Evolutionary conservation across 2,797 vertebrate species (phyloP).

Genomic region (Poliocrania exsul): DNA sequence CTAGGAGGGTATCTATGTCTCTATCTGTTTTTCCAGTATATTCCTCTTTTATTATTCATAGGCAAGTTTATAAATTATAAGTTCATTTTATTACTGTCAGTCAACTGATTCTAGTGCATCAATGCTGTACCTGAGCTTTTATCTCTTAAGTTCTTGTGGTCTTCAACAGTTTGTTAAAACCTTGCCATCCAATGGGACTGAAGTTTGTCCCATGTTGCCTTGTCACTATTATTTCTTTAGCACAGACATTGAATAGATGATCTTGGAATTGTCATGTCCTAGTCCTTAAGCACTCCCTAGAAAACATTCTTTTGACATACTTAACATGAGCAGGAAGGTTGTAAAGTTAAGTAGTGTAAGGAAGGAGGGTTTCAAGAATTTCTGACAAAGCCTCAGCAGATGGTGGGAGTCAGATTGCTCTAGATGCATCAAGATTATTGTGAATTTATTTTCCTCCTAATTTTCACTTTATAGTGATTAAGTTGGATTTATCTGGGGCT

Average conservation of each 20-base stretch:
- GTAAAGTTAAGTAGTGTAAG: neutral
- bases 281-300: neutral
- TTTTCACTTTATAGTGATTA: neutral
- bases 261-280: neutral
- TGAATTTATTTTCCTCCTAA: neutral
- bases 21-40: neutral
- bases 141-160: neutral
- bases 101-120: neutral
- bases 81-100: neutral
- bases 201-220: neutral
- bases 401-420: neutral
- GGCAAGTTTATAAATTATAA: neutral
- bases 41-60: neutral
- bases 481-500: neutral
- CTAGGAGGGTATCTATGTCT: neutral
- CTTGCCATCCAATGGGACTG: neutral
- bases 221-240: neutral
- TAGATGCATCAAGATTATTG: neutral
- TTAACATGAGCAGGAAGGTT: neutral
- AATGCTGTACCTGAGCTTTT: neutral
- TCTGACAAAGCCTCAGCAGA: constrained; percentile 1
- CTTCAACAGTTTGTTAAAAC: neutral
- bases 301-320: neutral
- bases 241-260: neutral
- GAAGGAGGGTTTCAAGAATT: neutral